A percentile compares a stretch with the other conserved stretches of the same genome.
Evolutionary conservation across 2,797 vertebrate genomes (phyloP).

Genomic region (Notamacropus eugenii): DNA sequence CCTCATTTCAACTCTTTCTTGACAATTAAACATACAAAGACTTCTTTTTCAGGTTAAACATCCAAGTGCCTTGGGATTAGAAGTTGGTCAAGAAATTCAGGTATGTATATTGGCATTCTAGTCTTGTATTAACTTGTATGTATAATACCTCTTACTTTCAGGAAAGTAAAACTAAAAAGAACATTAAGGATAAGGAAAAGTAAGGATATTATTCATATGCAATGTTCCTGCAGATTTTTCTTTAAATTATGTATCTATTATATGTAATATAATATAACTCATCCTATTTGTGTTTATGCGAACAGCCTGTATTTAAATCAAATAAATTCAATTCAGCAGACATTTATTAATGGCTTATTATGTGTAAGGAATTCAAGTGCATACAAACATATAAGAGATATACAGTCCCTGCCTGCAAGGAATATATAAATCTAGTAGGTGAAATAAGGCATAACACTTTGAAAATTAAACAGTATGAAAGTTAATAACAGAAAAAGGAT

Average conservation of each 20-base stretch:
- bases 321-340: not conserved
- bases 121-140: conserved; percentile 42
- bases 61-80: conserved; percentile 94
- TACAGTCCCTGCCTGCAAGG: conserved; percentile 19
- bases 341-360: not conserved
- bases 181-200: conserved; percentile 7
- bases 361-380: conserved; percentile 15
- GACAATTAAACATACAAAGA: conserved; percentile 17
- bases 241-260: conserved; percentile 10
- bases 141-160: conserved; percentile 47
- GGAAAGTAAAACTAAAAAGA: conserved; percentile 48
- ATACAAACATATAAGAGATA: conserved; percentile 32
- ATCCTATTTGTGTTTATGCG: not conserved
- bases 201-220: conserved; percentile 43
- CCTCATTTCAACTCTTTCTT: conserved; percentile 25
- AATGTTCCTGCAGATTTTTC: conserved; percentile 2
- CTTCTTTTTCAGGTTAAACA: conserved; percentile 92
- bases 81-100: conserved; percentile 98
- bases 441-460: conserved; percentile 39
- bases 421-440: conserved; percentile 26
- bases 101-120: conserved; percentile 82
- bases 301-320: not conserved
- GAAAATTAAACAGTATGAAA: conserved; percentile 9
- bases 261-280: not conserved
- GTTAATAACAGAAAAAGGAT: not conserved